Percentiles rank a stretch among this genome's conserved stretches.
Evolutionary conservation across 1,140 invertebrate genomes (phyloP).

Genomic region (Aradophagus sp.): DNA sequence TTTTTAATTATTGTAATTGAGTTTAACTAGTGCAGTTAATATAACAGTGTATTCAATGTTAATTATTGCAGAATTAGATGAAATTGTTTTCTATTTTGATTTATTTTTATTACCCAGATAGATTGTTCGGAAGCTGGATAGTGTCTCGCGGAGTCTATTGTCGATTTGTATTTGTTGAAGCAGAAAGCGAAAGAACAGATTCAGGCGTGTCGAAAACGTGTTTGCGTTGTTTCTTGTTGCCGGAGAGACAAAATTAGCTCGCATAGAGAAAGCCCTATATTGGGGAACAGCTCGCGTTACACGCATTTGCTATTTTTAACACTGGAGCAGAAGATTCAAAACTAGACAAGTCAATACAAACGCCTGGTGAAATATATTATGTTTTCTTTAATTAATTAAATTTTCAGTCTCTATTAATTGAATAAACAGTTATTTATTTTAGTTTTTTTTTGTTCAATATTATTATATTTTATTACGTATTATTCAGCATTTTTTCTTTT

Average conservation of each 20-base stretch:
- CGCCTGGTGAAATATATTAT: background rate
- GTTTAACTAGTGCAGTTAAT: no score
- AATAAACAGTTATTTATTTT: no score
- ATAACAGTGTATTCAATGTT: no score
- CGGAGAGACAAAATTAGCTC: conserved; percentile 65
- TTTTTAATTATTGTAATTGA: no score
- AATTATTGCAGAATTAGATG: conserved; percentile 1
- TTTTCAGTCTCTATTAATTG: no score
- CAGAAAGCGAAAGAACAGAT: conserved; percentile 46
- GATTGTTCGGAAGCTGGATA: conserved; percentile 10
- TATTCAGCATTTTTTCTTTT: no score
- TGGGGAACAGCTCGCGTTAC: conserved; percentile 72
- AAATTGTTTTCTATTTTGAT: background rate
- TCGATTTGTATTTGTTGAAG: conserved; percentile 34
- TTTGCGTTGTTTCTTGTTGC: conserved; percentile 36
- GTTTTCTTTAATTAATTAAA: no score
- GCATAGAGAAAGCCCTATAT: conserved; percentile 69
- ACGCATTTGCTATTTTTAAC: conserved; percentile 63
- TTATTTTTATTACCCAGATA: conserved; percentile 10
- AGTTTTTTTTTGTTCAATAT: no score
- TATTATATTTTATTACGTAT: no score
- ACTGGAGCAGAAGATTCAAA: conserved; percentile 45
- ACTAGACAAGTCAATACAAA: conserved; percentile 39
- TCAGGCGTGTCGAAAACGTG: conserved; percentile 45
- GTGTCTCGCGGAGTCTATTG: conserved; percentile 10